Percentiles rank a stretch among this genome's conserved stretches.
Evolutionary conservation across 2,888 invertebrate genomes (phyloP).

Genomic region (Alviniconcha strummeri): DNA sequence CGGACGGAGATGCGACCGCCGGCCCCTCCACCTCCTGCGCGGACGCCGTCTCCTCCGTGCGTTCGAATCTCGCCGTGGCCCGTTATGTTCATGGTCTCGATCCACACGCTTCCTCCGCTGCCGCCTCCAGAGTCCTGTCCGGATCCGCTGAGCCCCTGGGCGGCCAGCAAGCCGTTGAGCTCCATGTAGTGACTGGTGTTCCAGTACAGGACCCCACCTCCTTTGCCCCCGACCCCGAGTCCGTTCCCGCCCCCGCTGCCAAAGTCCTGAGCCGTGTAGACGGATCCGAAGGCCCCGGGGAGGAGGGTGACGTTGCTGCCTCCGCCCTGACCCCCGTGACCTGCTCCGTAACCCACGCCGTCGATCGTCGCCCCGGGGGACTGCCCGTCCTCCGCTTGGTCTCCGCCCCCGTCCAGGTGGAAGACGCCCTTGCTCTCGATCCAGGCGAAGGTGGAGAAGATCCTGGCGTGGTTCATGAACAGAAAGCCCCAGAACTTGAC

Average conservation of each 20-base stretch:
- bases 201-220: slow-evolving; percentile 60
- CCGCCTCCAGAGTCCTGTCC: slow-evolving; percentile 58
- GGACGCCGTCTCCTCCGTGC: slow-evolving; percentile 50
- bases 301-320: slow-evolving; percentile 43
- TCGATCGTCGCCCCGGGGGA: slow-evolving; percentile 50
- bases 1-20: slow-evolving; percentile 60
- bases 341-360: slow-evolving; percentile 55
- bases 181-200: slow-evolving; percentile 55
- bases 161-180: slow-evolving; percentile 55
- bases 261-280: slow-evolving; percentile 46
- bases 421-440: slow-evolving; percentile 61
- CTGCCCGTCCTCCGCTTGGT: slow-evolving; percentile 45
- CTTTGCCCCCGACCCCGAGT: slow-evolving; percentile 49
- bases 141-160: slow-evolving; percentile 50
- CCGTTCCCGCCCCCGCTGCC: slow-evolving; percentile 65
- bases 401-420: slow-evolving; percentile 57
- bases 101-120: slow-evolving; percentile 57
- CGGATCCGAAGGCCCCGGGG: slow-evolving; percentile 54
- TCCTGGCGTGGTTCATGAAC: slow-evolving; percentile 59
- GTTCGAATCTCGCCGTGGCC: slow-evolving; percentile 62
- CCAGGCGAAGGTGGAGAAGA: slow-evolving; percentile 57
- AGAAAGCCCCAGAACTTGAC: slow-evolving; percentile 55
- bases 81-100: slow-evolving; percentile 58
- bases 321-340: slow-evolving; percentile 63
- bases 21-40: slow-evolving; percentile 55